Evolutionary conservation across 2,113 vertebrate genomes (phyloP).

Genomic region (Xenus cinereus): DNA sequence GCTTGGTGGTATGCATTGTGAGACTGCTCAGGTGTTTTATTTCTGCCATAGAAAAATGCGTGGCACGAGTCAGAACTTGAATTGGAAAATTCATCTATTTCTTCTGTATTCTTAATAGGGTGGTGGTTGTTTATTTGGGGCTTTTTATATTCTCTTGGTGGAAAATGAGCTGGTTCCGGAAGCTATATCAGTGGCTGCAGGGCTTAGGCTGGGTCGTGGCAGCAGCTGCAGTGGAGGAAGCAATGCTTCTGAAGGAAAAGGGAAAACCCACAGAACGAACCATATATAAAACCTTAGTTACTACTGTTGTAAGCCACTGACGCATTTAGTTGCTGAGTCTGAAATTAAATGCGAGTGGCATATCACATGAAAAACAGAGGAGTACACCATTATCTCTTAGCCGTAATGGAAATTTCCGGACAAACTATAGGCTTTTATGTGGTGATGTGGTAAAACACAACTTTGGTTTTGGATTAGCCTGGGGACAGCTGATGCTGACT

Average conservation of each 20-base stretch:
- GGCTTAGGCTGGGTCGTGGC: neutral
- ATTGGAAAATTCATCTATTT: neutral
- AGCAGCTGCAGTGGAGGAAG: neutral
- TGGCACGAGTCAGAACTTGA: neutral
- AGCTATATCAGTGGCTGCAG: neutral
- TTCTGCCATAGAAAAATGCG: neutral
- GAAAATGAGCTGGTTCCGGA: neutral
- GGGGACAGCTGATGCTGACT: neutral
- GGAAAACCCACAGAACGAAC: neutral
- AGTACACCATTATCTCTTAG: neutral
- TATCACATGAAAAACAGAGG: neutral
- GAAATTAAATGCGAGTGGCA: neutral
- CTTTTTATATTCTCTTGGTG: neutral
- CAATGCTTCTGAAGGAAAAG: neutral
- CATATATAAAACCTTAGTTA: constrained; percentile 16
- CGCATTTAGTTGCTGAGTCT: neutral
- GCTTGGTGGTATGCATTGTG: neutral
- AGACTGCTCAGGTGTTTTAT: neutral
- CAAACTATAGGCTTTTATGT: neutral
- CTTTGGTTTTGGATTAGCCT: neutral
- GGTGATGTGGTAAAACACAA: neutral
- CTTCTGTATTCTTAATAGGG: neutral
- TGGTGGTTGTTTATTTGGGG: rapidly evolving
- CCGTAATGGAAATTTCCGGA: neutral
- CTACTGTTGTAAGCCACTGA: neutral